These are phyloP conservation scores for Lasiurus borealis DNA, from an alignment of 2,113 vertebrate species.

Conservation along the genomic window DNA sequence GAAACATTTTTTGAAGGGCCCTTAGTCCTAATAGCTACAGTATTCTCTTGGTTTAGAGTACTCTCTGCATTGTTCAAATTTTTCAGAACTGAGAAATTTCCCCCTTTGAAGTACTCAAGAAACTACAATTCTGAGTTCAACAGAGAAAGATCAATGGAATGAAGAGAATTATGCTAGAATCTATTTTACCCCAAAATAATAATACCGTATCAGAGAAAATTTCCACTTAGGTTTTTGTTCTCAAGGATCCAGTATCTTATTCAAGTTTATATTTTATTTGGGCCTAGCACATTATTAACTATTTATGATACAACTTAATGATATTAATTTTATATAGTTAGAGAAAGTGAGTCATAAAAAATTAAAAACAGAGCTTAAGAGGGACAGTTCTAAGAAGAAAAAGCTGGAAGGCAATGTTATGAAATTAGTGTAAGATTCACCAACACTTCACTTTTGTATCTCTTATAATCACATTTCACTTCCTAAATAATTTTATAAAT, in stretches of 20 bases:
- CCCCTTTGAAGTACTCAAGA: constrained; percentile 32
- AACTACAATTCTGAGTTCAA: background rate
- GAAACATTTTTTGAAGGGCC: background rate
- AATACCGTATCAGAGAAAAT: background rate
- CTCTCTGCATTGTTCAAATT: constrained; percentile 34
- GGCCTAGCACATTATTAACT: background rate
- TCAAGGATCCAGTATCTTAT: background rate
- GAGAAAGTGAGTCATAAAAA: background rate
- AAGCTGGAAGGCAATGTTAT: background rate
- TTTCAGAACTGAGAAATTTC: constrained; percentile 54
- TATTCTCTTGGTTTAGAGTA: background rate
- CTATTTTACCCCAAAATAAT: background rate
- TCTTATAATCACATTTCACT: background rate
- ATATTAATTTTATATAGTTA: background rate
- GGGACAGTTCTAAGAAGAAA: background rate
- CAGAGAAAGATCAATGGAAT: background rate
- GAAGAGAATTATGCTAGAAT: background rate
- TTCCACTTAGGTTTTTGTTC: background rate
- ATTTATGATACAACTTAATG: background rate
- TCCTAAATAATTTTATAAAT: background rate
- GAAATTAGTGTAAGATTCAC: background rate
- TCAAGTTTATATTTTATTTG: background rate
- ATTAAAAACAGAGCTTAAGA: background rate
- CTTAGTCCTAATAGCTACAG: background rate
- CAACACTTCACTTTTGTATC: background rate